Evolutionary conservation across 2,113 vertebrate genomes (phyloP), one percentile per base, ranked within the genome.

Genomic region (Pomatostomus ruficeps): DNA sequence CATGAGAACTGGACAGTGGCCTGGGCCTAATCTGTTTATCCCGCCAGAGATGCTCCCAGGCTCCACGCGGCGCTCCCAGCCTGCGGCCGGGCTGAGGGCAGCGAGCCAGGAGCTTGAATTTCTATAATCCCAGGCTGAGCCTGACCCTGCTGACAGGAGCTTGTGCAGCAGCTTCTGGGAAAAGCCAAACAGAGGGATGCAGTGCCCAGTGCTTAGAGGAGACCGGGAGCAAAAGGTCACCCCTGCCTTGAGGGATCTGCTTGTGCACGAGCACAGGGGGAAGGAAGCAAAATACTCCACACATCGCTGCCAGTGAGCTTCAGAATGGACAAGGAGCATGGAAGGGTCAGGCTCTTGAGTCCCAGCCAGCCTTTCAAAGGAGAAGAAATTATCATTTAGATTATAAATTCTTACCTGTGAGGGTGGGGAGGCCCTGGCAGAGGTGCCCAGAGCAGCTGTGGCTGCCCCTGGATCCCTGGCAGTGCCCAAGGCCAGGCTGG

Each of bases 21-120:
- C 92, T 74, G 88, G 78, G 62, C 70, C 85, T 97, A 96, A 97
- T 95, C 97, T 93, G 72, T 96, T 98, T 97, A 97, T 95, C 95
- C 95, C 77, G 80, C 65, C 76, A 89, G 91, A 65, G 81, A 67
- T 79, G 74, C 89, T 87, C 85, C 7, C 1, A 11, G 68, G 73
- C 52, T 89, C 55, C 2, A 4, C 66, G 59, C 1, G 0, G n/a
- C 0, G 1, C 68, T 72, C 55, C 5, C 35, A 33, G 85, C 83
- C 61, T 8, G 4, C 6, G 33, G 92, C 51, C 78, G 25, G n/a
- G 58, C 35, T 36, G 26, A 95, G 74, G 89, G 91, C 87, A 73
- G 29, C 5, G 7, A 88, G 81, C 88, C 94, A 86, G 88, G 55
- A 85, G 42, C 87, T 67, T n/a, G 23, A 71, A 89, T 92, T 76